phyloP scores from a whole-genome alignment of 1,140 invertebrate genomes.

The Microvelia longipes region DNA sequence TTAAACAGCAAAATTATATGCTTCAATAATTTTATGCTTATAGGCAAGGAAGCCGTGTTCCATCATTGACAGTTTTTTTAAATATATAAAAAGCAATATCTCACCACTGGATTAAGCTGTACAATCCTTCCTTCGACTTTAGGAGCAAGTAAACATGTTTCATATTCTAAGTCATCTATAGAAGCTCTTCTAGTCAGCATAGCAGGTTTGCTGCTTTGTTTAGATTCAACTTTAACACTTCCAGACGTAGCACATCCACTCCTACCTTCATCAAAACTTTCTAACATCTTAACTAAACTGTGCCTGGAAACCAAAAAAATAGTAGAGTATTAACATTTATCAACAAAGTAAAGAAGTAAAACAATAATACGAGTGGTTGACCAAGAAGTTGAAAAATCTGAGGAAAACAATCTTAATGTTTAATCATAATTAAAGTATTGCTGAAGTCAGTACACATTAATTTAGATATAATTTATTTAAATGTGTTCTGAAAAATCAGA shows the following conservation, averaged over 20 bases:
- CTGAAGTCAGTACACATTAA: too few species aligned
- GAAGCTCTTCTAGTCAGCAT: conserved; percentile 47
- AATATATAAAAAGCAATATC: not conserved
- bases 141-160: conserved; percentile 56
- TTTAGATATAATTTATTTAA: too few species aligned
- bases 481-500: too few species aligned
- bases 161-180: conserved; percentile 58
- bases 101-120: not conserved
- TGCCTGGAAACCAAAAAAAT: conserved; percentile 35
- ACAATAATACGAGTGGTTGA: not conserved
- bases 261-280: conserved; percentile 35
- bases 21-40: too few species aligned
- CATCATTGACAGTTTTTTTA: too few species aligned
- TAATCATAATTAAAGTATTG: too few species aligned
- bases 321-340: conserved; percentile 7
- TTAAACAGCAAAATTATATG: too few species aligned
- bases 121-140: conserved; percentile 59
- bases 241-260: conserved; percentile 23
- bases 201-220: conserved; percentile 13
- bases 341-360: not conserved
- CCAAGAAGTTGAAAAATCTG: too few species aligned
- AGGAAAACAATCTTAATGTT: too few species aligned
- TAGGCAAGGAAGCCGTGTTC: too few species aligned
- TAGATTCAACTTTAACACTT: conserved; percentile 22
- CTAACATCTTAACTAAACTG: conserved; percentile 57